Conservation (phyloP, 2,113 vertebrate species). For the Tichodroma muraria region DNA sequence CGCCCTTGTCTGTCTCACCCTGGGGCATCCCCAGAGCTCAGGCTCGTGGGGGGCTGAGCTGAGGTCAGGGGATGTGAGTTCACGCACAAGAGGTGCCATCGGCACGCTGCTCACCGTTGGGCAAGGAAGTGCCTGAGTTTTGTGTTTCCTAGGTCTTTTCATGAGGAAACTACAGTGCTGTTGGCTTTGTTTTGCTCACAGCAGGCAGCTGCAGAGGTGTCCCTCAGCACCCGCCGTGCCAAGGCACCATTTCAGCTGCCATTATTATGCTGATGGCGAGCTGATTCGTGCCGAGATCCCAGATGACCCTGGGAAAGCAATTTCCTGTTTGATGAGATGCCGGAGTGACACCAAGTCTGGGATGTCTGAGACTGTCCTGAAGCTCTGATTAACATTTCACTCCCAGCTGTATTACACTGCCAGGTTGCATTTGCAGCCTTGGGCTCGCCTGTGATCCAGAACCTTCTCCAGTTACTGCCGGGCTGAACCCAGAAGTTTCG, state of each 20-base stretch:
- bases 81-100: fast-evolving
- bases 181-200: neutral
- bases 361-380: neutral
- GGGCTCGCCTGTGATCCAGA: neutral
- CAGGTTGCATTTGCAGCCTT: neutral
- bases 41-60: fast-evolving
- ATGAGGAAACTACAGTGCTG: neutral
- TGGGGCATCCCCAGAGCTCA: neutral
- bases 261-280: neutral
- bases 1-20: neutral
- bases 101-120: fast-evolving
- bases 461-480: neutral
- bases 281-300: neutral
- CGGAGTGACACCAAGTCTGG: conserved; percentile 25
- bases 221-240: neutral
- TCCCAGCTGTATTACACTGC: neutral
- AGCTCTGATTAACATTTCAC: conserved; percentile 16
- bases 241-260: neutral
- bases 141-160: neutral
- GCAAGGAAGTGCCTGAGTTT: neutral
- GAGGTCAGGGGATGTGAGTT: too few relatives aligned
- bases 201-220: neutral
- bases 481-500: neutral
- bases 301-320: conserved; percentile 49
- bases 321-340: conserved; percentile 58